Conservation (phyloP, 2,113 vertebrate species). For the Athene cunicularia region DNA sequence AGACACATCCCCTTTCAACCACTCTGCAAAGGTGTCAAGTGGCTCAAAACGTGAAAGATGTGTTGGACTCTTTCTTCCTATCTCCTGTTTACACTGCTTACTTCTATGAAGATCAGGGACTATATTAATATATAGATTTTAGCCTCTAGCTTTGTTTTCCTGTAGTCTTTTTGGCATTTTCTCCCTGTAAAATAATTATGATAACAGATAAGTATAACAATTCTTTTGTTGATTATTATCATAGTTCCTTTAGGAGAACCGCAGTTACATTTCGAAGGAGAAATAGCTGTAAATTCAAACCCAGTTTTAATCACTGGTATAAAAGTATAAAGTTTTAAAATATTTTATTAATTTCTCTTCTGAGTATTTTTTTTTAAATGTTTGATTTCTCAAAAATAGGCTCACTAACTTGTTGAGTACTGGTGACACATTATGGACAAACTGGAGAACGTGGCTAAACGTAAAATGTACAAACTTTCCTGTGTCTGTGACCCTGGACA, state of each 20-base stretch:
- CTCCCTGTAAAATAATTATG: background rate
- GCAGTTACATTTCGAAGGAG: background rate
- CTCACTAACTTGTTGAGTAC: background rate
- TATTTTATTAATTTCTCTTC: background rate
- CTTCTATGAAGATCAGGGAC: background rate
- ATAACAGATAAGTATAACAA: background rate
- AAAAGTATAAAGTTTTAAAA: background rate
- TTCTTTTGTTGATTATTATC: background rate
- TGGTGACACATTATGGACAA: background rate
- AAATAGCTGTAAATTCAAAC: background rate
- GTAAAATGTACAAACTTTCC: background rate
- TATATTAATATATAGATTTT: background rate
- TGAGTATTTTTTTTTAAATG: background rate
- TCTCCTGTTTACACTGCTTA: background rate
- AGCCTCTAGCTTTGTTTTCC: background rate
- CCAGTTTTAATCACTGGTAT: background rate
- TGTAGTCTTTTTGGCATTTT: background rate
- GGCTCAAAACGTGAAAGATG: background rate
- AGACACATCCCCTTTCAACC: background rate
- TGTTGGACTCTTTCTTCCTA: background rate
- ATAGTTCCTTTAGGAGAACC: background rate
- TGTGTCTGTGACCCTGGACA: background rate
- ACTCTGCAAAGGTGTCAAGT: background rate
- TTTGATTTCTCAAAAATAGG: background rate
- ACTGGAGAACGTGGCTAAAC: background rate